Evolutionary conservation across 2,797 vertebrate species (phyloP).

Genomic region (Astyanax mexicanus): DNA sequence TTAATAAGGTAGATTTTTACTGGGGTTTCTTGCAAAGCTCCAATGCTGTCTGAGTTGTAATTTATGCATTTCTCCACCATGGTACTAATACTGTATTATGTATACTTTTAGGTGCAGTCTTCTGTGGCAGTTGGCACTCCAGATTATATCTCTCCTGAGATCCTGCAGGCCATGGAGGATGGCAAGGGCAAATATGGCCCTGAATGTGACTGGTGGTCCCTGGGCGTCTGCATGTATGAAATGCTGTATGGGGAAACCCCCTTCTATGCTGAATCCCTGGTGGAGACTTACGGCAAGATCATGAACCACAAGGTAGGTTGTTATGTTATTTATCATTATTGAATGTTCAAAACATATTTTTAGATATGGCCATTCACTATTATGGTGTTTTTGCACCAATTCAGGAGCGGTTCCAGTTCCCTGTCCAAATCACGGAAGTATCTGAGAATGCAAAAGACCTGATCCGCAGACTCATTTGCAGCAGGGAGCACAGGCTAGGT

Average conservation of each 20-base stretch:
- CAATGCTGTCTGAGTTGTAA: background rate
- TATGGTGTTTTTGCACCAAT: background rate
- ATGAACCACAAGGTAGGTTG: constrained; percentile 99
- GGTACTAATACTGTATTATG: background rate
- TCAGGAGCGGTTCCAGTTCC: constrained; percentile 98
- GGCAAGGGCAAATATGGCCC: constrained; percentile 98
- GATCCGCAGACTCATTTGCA: constrained; percentile 95
- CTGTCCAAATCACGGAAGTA: constrained; percentile 89
- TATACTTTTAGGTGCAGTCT: constrained; percentile 88
- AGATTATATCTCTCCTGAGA: constrained; percentile 99
- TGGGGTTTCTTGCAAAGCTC: background rate
- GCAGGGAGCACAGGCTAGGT: constrained; percentile 93
- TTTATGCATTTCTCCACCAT: background rate
- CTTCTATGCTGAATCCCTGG: constrained; percentile 99
- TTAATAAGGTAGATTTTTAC: background rate
- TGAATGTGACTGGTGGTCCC: constrained; percentile 99
- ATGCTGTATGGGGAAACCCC: constrained; percentile 99
- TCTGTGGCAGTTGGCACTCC: constrained; percentile 98
- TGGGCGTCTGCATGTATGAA: constrained; percentile 99
- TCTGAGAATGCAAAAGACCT: constrained; percentile 97
- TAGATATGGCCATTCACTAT: background rate
- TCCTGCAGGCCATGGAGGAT: constrained; percentile 98
- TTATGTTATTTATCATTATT: too few species aligned
- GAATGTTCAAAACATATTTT: too few species aligned
- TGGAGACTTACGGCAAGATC: constrained; percentile 99